A percentile compares a stretch with the other conserved stretches of the same genome.
phyloP scores from a whole-genome alignment of 2,113 vertebrate species.

The Morone saxatilis region DNA sequence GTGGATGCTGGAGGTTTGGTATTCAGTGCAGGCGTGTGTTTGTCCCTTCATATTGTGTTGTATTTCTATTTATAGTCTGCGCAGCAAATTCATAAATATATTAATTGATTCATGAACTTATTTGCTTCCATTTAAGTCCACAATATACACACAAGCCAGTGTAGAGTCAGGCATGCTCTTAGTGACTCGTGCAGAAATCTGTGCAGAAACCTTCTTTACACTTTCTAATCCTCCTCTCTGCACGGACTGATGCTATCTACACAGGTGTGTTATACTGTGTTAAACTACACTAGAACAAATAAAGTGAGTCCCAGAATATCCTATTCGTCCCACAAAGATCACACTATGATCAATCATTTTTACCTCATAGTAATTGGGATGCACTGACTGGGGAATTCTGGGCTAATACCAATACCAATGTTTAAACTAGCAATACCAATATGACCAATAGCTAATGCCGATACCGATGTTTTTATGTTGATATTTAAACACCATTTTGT shows the following conservation, averaged over 20 bases:
- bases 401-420: no score
- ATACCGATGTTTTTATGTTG: no score
- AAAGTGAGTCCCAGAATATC: no score
- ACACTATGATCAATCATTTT: background rate
- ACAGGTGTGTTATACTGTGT: background rate
- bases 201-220: background rate
- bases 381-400: no score
- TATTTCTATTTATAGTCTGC: conserved; percentile 1
- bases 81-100: background rate
- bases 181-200: conserved; percentile 11
- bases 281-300: background rate
- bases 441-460: no score
- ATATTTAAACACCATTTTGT: no score
- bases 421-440: no score
- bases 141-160: background rate
- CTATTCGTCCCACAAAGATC: background rate
- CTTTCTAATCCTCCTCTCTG: background rate
- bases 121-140: background rate
- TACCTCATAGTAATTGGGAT: background rate
- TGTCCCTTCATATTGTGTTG: background rate
- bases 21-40: background rate
- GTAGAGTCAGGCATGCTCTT: background rate
- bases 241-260: background rate
- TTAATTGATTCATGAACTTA: background rate
- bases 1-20: background rate